These are phyloP conservation scores for Ptyas mucosa DNA, from an alignment of 2,113 vertebrate species.

Conservation along the genomic window DNA sequence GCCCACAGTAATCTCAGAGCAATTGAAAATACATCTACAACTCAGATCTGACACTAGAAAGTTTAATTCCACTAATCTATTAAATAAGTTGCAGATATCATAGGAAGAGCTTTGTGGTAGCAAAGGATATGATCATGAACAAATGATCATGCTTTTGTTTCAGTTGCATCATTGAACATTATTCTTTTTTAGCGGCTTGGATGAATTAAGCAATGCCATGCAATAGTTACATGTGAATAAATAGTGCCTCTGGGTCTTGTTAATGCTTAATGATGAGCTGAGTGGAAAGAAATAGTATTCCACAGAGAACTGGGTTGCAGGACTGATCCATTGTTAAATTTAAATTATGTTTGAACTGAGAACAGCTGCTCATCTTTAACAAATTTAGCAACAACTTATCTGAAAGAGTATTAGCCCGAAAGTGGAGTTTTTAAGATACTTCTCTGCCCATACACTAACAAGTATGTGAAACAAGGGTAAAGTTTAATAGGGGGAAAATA, in stretches of 20 bases:
- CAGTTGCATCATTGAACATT: neutral
- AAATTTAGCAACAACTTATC: neutral
- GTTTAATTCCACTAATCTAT: neutral
- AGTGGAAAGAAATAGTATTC: neutral
- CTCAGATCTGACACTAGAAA: neutral
- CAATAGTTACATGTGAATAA: neutral
- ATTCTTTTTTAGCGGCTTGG: neutral
- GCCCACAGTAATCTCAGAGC: neutral
- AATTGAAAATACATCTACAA: neutral
- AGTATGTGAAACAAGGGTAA: neutral
- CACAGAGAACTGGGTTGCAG: neutral
- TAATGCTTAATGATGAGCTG: neutral
- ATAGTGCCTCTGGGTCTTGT: neutral
- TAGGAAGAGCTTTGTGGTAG: slow-evolving; percentile 9
- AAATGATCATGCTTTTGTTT: slow-evolving; percentile 8
- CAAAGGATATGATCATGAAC: neutral
- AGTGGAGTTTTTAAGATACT: neutral
- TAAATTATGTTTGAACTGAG: neutral
- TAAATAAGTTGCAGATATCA: neutral
- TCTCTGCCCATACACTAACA: neutral
- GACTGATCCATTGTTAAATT: neutral
- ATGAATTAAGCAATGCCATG: neutral
- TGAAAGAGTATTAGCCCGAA: neutral
- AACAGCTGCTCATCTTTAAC: slow-evolving; percentile 1
- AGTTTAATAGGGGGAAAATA: neutral